These are phyloP conservation scores for Riparia riparia DNA, from an alignment of 2,113 vertebrate species.

Conservation along the genomic window DNA sequence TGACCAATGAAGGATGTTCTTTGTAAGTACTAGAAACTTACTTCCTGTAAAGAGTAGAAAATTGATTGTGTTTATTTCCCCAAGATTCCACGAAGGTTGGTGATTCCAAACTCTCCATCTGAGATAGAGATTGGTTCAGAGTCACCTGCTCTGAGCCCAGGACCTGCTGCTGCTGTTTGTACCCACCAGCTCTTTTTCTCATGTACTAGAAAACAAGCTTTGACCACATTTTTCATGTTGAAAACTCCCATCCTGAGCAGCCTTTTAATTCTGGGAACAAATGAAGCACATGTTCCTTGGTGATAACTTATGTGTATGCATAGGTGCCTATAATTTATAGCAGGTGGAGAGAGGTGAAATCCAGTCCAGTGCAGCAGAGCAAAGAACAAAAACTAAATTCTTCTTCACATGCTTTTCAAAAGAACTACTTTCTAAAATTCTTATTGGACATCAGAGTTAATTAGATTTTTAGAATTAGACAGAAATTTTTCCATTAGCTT, in stretches of 20 bases:
- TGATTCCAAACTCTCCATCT: neutral
- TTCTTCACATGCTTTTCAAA: neutral
- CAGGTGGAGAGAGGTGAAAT: neutral
- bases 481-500: neutral
- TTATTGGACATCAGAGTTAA: slow-evolving; percentile 12
- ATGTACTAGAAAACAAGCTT: neutral
- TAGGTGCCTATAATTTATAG: neutral
- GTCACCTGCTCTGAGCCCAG: neutral
- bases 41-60: slow-evolving; percentile 16
- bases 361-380: neutral
- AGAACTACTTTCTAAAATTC: neutral
- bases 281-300: neutral
- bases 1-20: neutral
- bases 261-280: neutral
- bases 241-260: neutral
- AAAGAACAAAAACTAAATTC: neutral
- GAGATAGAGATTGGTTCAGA: neutral
- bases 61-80: neutral
- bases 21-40: neutral
- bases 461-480: neutral
- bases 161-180: neutral
- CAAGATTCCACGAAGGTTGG: neutral
- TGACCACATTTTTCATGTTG: neutral
- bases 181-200: neutral
- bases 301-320: neutral